A percentile compares a stretch with the other conserved stretches of the same genome.
These are phyloP conservation scores for Antheraea assamensis DNA, from an alignment of 2,888 invertebrate species.

Conservation along the genomic window DNA sequence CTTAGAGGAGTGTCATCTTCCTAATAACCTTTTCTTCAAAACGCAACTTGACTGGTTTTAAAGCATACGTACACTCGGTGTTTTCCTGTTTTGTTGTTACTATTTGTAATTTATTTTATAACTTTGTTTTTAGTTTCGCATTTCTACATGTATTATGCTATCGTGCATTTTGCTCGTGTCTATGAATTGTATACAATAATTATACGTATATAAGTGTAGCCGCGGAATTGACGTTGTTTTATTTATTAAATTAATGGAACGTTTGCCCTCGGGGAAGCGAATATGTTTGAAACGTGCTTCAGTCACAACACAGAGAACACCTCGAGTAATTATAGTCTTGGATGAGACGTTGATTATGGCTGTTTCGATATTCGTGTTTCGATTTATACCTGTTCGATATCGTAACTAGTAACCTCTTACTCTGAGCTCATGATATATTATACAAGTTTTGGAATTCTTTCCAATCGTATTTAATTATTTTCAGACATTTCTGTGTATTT, in stretches of 20 bases:
- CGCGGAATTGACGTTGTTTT: background rate
- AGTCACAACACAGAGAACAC: background rate
- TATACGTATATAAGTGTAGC: background rate
- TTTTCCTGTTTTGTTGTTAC: background rate
- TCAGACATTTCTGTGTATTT: too few relatives aligned
- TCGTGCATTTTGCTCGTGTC: background rate
- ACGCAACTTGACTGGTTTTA: too few relatives aligned
- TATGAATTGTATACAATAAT: background rate
- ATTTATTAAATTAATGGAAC: background rate
- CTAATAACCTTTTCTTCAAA: too few relatives aligned
- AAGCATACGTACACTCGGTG: too few relatives aligned
- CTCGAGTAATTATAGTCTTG: background rate
- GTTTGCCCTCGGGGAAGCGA: background rate
- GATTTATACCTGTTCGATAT: background rate
- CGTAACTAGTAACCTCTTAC: background rate
- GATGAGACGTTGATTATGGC: background rate
- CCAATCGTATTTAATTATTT: too few relatives aligned
- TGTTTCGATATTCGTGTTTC: background rate
- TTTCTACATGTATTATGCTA: background rate
- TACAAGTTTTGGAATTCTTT: too few relatives aligned
- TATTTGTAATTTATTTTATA: background rate
- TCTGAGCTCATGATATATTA: too few relatives aligned
- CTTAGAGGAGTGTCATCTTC: too few relatives aligned
- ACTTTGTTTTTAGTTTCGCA: background rate
- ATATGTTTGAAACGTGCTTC: background rate